A percentile compares a stretch with the other conserved stretches of the same genome.
Conservation (phyloP, 2,797 vertebrate genomes). For the Cirrhinus molitorella region DNA sequence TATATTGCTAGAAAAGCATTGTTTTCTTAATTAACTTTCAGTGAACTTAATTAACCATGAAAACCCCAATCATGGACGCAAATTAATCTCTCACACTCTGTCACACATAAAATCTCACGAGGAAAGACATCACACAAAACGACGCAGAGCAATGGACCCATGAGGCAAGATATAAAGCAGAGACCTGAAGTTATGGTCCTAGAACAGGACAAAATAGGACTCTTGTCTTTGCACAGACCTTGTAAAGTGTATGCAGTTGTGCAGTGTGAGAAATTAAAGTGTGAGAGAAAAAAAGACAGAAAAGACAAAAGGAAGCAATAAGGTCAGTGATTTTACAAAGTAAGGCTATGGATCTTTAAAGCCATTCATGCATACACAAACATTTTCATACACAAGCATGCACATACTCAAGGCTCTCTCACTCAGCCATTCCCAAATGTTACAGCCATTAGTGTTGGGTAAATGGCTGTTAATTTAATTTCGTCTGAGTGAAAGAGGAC, state of each 20-base stretch:
- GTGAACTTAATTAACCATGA: constrained; percentile 51
- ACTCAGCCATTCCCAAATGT: background rate
- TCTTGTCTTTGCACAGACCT: constrained; percentile 3
- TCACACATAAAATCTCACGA: constrained; percentile 8
- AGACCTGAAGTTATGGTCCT: background rate
- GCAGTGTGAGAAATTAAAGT: background rate
- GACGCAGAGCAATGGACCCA: background rate
- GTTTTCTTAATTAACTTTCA: constrained; percentile 50
- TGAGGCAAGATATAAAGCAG: background rate
- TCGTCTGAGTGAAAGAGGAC: constrained; percentile 23
- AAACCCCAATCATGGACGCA: constrained; percentile 20
- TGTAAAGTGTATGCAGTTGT: background rate
- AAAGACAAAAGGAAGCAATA: background rate
- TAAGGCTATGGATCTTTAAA: background rate
- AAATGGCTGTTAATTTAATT: constrained; percentile 39
- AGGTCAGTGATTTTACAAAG: background rate
- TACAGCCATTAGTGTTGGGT: constrained; percentile 27
- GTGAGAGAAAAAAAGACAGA: background rate
- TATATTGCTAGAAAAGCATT: constrained; percentile 15
- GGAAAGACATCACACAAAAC: constrained; percentile 12
- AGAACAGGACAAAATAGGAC: background rate
- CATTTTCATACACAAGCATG: background rate
- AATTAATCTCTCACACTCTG: constrained; percentile 25
- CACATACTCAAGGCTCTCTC: background rate
- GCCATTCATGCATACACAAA: background rate